Base-by-base conservation (phyloP, 1,140 invertebrate species). In the Brachionus paranguensis region DNA sequence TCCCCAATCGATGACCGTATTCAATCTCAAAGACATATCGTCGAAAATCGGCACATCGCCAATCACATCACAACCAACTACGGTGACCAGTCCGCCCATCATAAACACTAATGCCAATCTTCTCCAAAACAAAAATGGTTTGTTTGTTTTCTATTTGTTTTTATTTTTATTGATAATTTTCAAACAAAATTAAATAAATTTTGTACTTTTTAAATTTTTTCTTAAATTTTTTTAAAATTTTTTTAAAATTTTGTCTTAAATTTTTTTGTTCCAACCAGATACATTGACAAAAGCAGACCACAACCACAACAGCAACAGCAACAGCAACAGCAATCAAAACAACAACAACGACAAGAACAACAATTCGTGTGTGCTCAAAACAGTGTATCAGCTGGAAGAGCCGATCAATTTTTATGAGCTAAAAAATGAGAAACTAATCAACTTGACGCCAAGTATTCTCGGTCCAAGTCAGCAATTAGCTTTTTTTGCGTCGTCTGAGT, bases 11-110 rank as follows among this genome's bases (percentile, higher is more conserved):
- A 76, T 76, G 72, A 76, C 72, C 14, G 45, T 76, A 47, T 76
- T 76, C 47, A 76, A 76, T 50, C 72, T 76, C 72, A 76, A 76
- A 76, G 72, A 76, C n/a, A 76, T 76, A 27, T 76, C 72, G 12
- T 76, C 43, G 14, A 76, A 76, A 50, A 11, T 76, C 1, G 24
- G 7, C 12, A 41, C 3, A 10, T 17, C n/a, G 12, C 24, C n/a
- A 27, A 11, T 1, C 17, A 50, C 27, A 50, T 1, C 41, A 50
- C 70, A 74, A 10, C 1, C 72, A 50, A 50, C 72, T 27, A 76
- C 72, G 27, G 27, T 50, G 1, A 76, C 72, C 43, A 76, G 41
- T 45, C 33, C 70, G 1, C 33, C 70, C 3, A 74, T 43, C 17
- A 76, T 29, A 76, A 76, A 47, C 43, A 76, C 43, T 27, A 76